A percentile compares a stretch with the other conserved stretches of the same genome.
Evolutionary conservation across 2,797 vertebrate species (phyloP).

Genomic region (Petrocephalus schoutedeni): DNA sequence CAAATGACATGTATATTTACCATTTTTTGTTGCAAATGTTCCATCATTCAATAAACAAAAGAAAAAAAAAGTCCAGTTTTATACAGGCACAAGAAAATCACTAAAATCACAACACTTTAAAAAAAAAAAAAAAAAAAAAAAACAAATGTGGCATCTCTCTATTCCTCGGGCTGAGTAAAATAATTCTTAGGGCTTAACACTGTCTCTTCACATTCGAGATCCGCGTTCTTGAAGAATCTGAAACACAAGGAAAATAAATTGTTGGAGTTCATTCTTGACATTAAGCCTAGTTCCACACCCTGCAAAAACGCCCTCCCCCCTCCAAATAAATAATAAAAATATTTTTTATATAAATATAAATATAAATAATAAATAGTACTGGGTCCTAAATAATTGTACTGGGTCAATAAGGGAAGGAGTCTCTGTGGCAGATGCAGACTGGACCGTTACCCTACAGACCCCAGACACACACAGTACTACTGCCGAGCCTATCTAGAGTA

Average conservation of each 20-base stretch:
- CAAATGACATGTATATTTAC: constrained; percentile 35
- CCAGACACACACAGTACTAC: background rate
- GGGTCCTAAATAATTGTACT: background rate
- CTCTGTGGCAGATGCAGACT: background rate
- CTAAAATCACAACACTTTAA: constrained; percentile 49
- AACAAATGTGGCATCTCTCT: constrained; percentile 63
- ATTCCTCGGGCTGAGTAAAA: constrained; percentile 52
- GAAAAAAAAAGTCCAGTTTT: constrained; percentile 57
- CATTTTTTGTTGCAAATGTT: constrained; percentile 37
- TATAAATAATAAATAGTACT: too few species aligned
- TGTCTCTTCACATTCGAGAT: constrained; percentile 84
- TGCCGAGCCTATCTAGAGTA: background rate
- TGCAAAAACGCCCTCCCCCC: background rate
- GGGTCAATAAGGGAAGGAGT: background rate
- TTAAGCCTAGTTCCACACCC: background rate
- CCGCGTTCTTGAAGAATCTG: constrained; percentile 98
- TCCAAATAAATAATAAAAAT: background rate
- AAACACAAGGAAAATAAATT: constrained; percentile 41
- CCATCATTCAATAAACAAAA: constrained; percentile 21
- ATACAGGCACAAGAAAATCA: constrained; percentile 64
- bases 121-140: constrained; percentile 37
- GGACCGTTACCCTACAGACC: background rate
- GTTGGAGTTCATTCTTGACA: background rate
- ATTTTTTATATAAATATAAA: background rate
- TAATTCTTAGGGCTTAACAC: constrained; percentile 52